These are phyloP conservation scores for Notodonta ziczac DNA, from an alignment of 2,888 invertebrate species.

Conservation along the genomic window DNA sequence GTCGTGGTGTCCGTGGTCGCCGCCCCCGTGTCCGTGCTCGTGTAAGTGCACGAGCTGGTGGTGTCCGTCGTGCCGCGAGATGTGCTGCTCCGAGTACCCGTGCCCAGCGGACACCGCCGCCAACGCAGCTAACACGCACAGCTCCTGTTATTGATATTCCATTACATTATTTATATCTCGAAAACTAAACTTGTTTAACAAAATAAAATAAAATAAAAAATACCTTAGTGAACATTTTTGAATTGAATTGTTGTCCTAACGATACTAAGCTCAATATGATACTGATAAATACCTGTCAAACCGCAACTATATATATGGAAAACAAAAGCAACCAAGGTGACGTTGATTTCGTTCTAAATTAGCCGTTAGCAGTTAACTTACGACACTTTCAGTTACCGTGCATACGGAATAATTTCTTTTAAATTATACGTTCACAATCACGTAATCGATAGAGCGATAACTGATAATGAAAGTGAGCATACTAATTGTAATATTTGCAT, in stretches of 20 bases:
- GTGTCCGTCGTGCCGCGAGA: slow-evolving; percentile 47
- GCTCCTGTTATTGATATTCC: slow-evolving; percentile 17
- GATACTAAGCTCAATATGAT: slow-evolving; percentile 13
- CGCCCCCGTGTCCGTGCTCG: slow-evolving; percentile 20
- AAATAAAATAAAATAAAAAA: too few relatives aligned
- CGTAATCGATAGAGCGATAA: neutral
- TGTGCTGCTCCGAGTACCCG: slow-evolving; percentile 47
- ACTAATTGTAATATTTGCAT: neutral
- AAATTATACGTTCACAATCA: slow-evolving; percentile 3
- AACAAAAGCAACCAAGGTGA: slow-evolving; percentile 25
- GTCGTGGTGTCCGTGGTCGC: slow-evolving; percentile 28
- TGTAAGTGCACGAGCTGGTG: slow-evolving; percentile 31
- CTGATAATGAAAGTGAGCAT: neutral
- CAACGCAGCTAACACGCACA: slow-evolving; percentile 17
- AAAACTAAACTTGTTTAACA: too few relatives aligned
- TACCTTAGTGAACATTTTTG: slow-evolving; percentile 26
- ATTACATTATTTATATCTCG: too few relatives aligned
- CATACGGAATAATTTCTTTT: slow-evolving; percentile 3
- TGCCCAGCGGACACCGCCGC: slow-evolving; percentile 22
- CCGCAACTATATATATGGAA: slow-evolving; percentile 24
- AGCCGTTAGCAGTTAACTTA: slow-evolving; percentile 15
- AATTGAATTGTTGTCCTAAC: slow-evolving; percentile 1
- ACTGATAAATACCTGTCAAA: slow-evolving; percentile 34
- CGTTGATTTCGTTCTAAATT: slow-evolving; percentile 25
- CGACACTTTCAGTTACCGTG: neutral